Base-by-base conservation (phyloP, 2,888 invertebrate species). In the Ommatoiulus sabulosus region DNA sequence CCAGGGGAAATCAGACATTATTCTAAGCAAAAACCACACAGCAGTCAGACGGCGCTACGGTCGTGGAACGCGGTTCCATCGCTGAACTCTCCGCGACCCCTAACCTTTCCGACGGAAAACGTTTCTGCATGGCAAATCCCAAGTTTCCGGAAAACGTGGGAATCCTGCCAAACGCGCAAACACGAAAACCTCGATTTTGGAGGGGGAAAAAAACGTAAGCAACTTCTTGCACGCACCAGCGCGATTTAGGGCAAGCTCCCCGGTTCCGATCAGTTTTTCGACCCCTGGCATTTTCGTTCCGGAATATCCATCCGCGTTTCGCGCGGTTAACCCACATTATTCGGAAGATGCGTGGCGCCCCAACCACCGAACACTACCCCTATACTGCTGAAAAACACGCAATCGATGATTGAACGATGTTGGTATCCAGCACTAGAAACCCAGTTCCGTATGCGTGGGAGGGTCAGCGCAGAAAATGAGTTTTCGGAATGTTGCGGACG, bases 231-330 rank as follows among this genome's bases (percentile, higher is more conserved):
- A 63, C 20, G 63, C 63, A 6, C 63, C 63, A 63, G 63, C 63
- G 8, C 63, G 15, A 63, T 63, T 63, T 63, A 63, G 63, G n/a
- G n/a, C 63, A 63, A 63, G 6, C 63, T 63, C 12, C 63, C n/a
- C 63, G 63, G 63, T n/a, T 63, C n/a, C 63, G 63, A 63, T 63
- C 63, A 63, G 63, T 63, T 63, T 63, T 63, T 63, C 63, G 63
- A 63, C n/a, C 63, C 15, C 63, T 63, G 63, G 63, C 63, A 63
- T 63, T 63, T 63, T 46, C 63, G 63, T 57, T 15, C 52, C 12
- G 52, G 52, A 52, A 52, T 52, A 52, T 52, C 52, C 52, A 52
- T 52, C 52, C 52, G 52, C 46, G 46, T 46, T 46, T 46, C 46
- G 46, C 8, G 52, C 52, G 52, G n/a, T n/a, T n/a, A 17, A 63